Evolutionary conservation across 2,113 vertebrate genomes (phyloP), one percentile per base, ranked within the genome.

Genomic region (Bungarus multicinctus): DNA sequence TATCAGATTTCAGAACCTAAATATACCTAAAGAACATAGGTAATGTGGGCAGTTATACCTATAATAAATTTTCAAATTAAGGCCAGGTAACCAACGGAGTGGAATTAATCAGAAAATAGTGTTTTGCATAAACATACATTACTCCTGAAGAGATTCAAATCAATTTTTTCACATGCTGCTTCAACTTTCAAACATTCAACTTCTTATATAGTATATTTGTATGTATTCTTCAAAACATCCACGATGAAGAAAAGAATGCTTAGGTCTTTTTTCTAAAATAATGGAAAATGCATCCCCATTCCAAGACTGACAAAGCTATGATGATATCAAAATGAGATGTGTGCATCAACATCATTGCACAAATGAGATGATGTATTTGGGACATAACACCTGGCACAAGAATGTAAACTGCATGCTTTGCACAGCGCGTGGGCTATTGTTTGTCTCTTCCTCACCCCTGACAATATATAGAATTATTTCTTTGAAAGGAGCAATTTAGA

Each of bases 181-280:
- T 18, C 3, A 1, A 0, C 39, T 60, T 43, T 69, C n/a, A 0
- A 90, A 93, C 95, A 92, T 14, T 39, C 30, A 11, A 57, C 43
- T n/a, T 74, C 64, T 34, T 74, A 69, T 69, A 34, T 34, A n/a
- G 30, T 69, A 74, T 14, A 74, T 74, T 69, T 74, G 64, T 34
- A n/a, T 74, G 12, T 30, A 69, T 92, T 93, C 92, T 34, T 30
- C 91, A 93, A 92, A 95, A 95, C 11, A 93, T 85, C 86, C 88
- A 47, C 45, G 54, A 94, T 64, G 14, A 89, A 81, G 85, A 91
- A 52, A 90, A 95, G 89, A 2, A 74, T 91, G 93, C 87, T 81
- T 92, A 30, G 92, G 90, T 50, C 93, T 55, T 89, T 92, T 60
- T 89, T 50, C 54, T n/a, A 85, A 90, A 87, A 87, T 91, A 90